Evolutionary conservation across 2,888 invertebrate genomes (phyloP).

Genomic region (Atherix ibis): DNA sequence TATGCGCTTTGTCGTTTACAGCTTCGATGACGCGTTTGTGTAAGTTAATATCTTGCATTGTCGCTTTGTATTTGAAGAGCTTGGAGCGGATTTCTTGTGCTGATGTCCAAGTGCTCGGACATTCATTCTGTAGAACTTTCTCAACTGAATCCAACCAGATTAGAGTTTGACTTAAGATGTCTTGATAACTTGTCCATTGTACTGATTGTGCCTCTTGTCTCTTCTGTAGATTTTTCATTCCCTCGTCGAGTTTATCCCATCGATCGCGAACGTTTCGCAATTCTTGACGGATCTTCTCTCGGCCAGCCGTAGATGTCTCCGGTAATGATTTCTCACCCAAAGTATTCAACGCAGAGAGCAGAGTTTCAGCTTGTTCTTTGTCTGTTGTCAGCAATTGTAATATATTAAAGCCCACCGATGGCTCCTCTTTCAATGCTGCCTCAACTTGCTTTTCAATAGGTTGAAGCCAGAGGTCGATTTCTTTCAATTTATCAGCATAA

Average conservation of each 20-base stretch:
- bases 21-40: conserved; percentile 84
- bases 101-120: conserved; percentile 54
- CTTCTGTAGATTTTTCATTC: conserved; percentile 70
- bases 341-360: conserved; percentile 54
- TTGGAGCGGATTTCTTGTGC: conserved; percentile 74
- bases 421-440: conserved; percentile 45
- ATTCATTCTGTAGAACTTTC: conserved; percentile 54
- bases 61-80: conserved; percentile 68
- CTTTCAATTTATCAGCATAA: conserved; percentile 58
- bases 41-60: conserved; percentile 75
- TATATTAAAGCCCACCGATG: conserved; percentile 50
- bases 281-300: conserved; percentile 78
- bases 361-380: conserved; percentile 68
- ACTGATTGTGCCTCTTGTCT: conserved; percentile 67
- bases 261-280: conserved; percentile 63
- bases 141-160: conserved; percentile 81
- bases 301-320: conserved; percentile 79
- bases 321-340: conserved; percentile 81
- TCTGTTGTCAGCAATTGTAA: conserved; percentile 60
- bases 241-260: conserved; percentile 78
- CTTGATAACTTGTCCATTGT: conserved; percentile 74
- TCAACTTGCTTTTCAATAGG: conserved; percentile 56
- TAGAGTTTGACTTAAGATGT: conserved; percentile 63
- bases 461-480: conserved; percentile 60
- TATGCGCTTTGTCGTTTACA: conserved; percentile 74